Evolutionary conservation across 2,888 invertebrate genomes (phyloP), one percentile per base, ranked within the genome.

Genomic region (Campoplex nolae): DNA sequence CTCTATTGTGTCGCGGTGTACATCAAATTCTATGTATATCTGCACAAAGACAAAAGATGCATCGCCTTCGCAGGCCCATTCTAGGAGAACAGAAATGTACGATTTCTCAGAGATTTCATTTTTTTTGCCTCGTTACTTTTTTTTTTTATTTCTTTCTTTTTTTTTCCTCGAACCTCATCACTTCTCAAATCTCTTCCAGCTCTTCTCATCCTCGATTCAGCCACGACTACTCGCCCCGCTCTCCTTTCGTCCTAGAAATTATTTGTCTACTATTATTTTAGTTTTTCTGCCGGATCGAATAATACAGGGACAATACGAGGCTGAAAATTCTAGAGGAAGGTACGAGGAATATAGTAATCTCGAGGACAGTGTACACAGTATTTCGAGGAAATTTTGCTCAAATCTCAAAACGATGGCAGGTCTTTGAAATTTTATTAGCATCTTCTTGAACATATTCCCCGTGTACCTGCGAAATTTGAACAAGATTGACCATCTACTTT

Each of bases 31-130:
- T 38, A n/a, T 35, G 23, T 56, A 9, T 56, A 42, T 74, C 23
- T 42, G 38, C 13, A 3, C 42, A 42, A 16, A 75, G 58, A 75
- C 58, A 75, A 58, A 56, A 75, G 74, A 7, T 58, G 42, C 74
- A 75, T 58, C n/a, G 42, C 42, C 42, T 58, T 23, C 42, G 1
- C 4, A 32, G 32, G 32, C 16, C 16, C 2, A 9, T 38, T 51
- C n/a, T 6, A 35, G 28, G 8, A 18, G 23, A n/a, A 35, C 48
- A 74, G 28, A 73, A 77, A 28, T 54, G 16, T 8, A 67, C 35
- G n/a, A 73, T 65, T 85, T 48, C 32, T 77, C 67, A 58, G 42
- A 58, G 67, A 81, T 74, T 51, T 83, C 73, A 45, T 77, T 76
- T 71, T 80, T 54, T 28, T 54, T 28, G 83, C 76, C 74, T 78